A percentile compares a stretch with the other conserved stretches of the same genome.
Conservation (phyloP, 1,140 invertebrate species). For the Ceratina calcarata region DNA sequence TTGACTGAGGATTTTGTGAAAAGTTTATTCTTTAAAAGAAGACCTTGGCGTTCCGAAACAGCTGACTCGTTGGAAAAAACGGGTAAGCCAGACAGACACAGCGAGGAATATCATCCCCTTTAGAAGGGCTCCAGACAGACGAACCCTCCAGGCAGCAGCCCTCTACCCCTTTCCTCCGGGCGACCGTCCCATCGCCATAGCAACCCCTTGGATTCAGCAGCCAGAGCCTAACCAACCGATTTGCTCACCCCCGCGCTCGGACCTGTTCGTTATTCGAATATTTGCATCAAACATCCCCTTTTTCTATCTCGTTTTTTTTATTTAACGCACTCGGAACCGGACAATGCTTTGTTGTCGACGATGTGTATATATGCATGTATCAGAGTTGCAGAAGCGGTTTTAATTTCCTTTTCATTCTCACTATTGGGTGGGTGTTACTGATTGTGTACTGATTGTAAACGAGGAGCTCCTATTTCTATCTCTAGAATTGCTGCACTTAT, state of each 20-base stretch:
- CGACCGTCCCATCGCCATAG: constrained; percentile 69
- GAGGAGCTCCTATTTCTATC: neutral
- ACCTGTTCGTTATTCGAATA: constrained; percentile 40
- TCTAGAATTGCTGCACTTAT: neutral
- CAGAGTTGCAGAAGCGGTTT: neutral
- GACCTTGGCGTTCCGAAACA: constrained; percentile 18
- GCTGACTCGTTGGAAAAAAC: constrained; percentile 37
- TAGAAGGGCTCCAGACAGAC: constrained; percentile 69
- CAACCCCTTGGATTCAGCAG: constrained; percentile 71
- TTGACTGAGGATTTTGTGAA: too few relatives aligned
- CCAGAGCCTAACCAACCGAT: constrained; percentile 62
- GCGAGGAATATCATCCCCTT: constrained; percentile 65
- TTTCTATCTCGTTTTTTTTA: constrained; percentile 9
- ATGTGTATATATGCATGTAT: neutral
- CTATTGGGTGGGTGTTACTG: neutral
- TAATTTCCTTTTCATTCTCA: constrained; percentile 5
- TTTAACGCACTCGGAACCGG: constrained; percentile 29
- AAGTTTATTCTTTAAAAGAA: too few relatives aligned
- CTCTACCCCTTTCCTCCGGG: constrained; percentile 37
- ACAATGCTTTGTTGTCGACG: constrained; percentile 22
- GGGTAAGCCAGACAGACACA: constrained; percentile 35
- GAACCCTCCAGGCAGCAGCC: constrained; percentile 58
- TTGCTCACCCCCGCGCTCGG: constrained; percentile 18
- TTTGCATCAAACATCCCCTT: constrained; percentile 51
- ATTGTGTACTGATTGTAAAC: neutral